These are phyloP conservation scores for Caretta caretta DNA, from an alignment of 2,113 vertebrate species.

Conservation along the genomic window DNA sequence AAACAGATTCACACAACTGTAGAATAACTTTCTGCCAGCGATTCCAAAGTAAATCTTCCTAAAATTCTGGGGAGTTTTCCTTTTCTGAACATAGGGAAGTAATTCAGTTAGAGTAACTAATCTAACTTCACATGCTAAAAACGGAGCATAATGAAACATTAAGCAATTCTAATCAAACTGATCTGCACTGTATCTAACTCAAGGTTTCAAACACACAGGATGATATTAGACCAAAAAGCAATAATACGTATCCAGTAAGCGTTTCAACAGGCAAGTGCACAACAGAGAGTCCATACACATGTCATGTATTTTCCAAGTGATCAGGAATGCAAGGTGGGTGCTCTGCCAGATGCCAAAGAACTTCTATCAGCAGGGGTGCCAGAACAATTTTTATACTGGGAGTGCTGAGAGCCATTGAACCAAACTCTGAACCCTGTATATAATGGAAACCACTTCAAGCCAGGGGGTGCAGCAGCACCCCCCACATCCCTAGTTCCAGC, in stretches of 20 bases:
- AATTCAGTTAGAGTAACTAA: background rate
- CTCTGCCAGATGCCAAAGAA: background rate
- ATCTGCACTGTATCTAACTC: background rate
- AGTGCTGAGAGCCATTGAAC: too few species aligned
- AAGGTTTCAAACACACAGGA: background rate
- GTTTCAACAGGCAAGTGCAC: background rate
- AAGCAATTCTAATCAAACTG: background rate
- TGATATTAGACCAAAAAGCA: background rate
- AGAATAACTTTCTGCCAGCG: background rate
- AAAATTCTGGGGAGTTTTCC: background rate
- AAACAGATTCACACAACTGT: background rate
- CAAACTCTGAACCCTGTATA: too few species aligned
- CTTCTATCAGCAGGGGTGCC: too few species aligned
- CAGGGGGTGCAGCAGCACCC: too few species aligned
- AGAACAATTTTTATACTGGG: too few species aligned
- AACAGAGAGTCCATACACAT: background rate
- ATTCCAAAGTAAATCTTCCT: background rate
- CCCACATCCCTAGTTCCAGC: too few species aligned
- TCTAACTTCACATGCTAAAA: background rate
- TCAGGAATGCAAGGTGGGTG: background rate
- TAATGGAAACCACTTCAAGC: too few species aligned
- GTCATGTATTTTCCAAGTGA: background rate
- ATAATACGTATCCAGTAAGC: background rate
- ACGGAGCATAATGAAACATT: background rate
- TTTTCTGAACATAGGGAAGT: background rate